Conservation (phyloP, 1,140 invertebrate species). For the Cylas formicarius region DNA sequence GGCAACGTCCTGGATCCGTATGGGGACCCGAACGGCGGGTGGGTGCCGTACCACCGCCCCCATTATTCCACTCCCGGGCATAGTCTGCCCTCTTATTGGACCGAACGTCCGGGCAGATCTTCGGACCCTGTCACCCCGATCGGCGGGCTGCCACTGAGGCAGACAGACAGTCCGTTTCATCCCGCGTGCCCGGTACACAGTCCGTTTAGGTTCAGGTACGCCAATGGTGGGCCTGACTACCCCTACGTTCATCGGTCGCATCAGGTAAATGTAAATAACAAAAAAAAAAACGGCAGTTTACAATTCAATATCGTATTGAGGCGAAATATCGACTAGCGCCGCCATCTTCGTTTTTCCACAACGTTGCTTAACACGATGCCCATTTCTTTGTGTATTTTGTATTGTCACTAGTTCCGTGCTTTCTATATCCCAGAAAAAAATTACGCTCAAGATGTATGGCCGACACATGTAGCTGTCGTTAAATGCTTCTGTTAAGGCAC, state of each 20-base stretch:
- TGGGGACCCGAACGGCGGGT: conserved; percentile 35
- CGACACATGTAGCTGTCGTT: too few relatives aligned
- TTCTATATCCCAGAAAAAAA: too few relatives aligned
- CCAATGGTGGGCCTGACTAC: conserved; percentile 45
- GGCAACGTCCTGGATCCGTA: conserved; percentile 44
- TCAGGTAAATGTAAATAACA: too few relatives aligned
- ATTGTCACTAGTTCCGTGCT: too few relatives aligned
- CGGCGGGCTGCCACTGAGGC: conserved; percentile 27
- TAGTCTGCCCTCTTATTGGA: conserved; percentile 34
- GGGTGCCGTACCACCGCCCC: conserved; percentile 25
- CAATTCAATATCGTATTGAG: too few relatives aligned
- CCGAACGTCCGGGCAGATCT: conserved; percentile 37
- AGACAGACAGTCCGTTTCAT: conserved; percentile 34
- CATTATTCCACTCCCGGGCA: conserved; percentile 26
- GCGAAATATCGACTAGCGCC: too few relatives aligned
- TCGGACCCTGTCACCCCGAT: conserved; percentile 39
- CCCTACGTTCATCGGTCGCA: conserved; percentile 22
- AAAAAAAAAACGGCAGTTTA: too few relatives aligned
- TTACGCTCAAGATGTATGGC: too few relatives aligned
- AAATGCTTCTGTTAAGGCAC: too few relatives aligned
- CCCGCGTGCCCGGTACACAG: conserved; percentile 57
- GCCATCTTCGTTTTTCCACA: too few relatives aligned
- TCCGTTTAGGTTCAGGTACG: conserved; percentile 51
- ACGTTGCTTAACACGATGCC: too few relatives aligned
- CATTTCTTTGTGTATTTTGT: too few relatives aligned